Percentiles rank a stretch among this genome's conserved stretches.
phyloP scores from a whole-genome alignment of 2,888 invertebrate genomes.

The Subacronicta megacephala region DNA sequence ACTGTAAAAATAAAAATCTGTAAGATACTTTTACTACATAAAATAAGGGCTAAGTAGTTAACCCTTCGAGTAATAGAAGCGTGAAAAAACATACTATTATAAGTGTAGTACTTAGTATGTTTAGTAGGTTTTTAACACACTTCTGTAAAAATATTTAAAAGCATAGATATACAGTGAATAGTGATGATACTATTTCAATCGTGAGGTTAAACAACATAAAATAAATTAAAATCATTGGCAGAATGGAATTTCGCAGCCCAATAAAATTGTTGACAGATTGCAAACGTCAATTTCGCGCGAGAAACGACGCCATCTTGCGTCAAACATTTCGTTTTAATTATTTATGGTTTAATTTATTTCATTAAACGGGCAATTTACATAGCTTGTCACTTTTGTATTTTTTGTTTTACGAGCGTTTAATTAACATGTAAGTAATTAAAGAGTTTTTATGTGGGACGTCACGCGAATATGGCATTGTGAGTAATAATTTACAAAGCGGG shows the following conservation, averaged over 20 bases:
- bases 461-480: conserved; percentile 12
- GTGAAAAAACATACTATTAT: no score
- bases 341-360: conserved; percentile 2
- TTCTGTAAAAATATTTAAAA: no score
- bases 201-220: neutral
- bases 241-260: conserved; percentile 1
- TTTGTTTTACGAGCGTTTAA: conserved; percentile 26
- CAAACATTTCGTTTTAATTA: neutral
- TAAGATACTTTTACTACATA: no score
- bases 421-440: conserved; percentile 33
- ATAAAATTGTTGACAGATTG: conserved; percentile 18
- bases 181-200: no score
- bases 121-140: no score
- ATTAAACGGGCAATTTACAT: conserved; percentile 18
- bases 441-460: conserved; percentile 20
- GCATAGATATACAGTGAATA: no score
- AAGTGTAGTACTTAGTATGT: no score
- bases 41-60: no score
- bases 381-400: conserved; percentile 9
- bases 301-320: conserved; percentile 19
- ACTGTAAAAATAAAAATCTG: neutral
- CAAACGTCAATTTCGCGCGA: conserved; percentile 30
- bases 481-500: conserved; percentile 22
- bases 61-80: no score
- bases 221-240: neutral